Conservation (phyloP, 2,797 vertebrate genomes). For the Bryconaethiops microstoma region DNA sequence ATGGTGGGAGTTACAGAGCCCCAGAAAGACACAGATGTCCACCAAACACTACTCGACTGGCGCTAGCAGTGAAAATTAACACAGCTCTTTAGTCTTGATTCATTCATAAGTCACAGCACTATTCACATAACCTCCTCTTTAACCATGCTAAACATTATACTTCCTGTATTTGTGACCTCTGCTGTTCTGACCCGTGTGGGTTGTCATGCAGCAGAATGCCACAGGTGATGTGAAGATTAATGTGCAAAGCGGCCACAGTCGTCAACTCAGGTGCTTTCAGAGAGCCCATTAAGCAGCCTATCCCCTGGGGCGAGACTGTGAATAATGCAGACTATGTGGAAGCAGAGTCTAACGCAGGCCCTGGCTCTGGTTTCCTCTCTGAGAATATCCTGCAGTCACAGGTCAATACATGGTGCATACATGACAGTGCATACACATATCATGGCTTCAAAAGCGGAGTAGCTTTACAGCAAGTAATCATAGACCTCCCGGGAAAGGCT, state of each 20-base stretch:
- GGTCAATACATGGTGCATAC: conserved; percentile 56
- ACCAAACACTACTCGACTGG: not conserved
- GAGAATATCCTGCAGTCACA: conserved; percentile 56
- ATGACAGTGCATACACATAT: conserved; percentile 36
- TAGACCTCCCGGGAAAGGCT: conserved; percentile 8
- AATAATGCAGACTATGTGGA: conserved; percentile 54
- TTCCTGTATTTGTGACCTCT: conserved; percentile 21
- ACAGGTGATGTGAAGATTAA: conserved; percentile 54
- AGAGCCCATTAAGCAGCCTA: conserved; percentile 47
- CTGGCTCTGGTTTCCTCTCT: conserved; percentile 56
- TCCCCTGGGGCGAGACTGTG: conserved; percentile 48
- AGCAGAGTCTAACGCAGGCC: conserved; percentile 47
- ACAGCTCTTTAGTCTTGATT: not conserved
- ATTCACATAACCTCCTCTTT: conserved; percentile 13
- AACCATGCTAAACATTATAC: not conserved
- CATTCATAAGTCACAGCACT: conserved; percentile 9
- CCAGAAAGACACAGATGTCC: too few relatives aligned
- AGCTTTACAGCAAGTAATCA: conserved; percentile 28
- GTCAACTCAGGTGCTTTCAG: conserved; percentile 56
- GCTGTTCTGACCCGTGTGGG: conserved; percentile 44
- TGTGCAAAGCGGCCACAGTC: conserved; percentile 48
- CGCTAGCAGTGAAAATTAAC: not conserved
- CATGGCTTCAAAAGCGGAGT: conserved; percentile 43
- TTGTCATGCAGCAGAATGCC: conserved; percentile 55
- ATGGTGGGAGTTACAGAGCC: too few relatives aligned